Evolutionary conservation across 2,888 invertebrate genomes (phyloP).

Genomic region (Carpatolechia fugitivella): DNA sequence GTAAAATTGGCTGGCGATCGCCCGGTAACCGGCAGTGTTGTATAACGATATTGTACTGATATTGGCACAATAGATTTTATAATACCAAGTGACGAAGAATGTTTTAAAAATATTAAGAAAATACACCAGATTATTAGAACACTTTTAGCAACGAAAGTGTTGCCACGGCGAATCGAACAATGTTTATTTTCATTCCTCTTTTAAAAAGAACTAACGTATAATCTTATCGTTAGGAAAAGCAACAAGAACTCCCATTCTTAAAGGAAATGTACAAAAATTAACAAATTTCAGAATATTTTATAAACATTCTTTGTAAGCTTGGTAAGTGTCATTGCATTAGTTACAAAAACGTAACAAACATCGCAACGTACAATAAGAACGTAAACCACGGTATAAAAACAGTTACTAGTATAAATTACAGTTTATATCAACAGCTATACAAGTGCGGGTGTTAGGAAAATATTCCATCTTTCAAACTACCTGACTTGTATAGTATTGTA

Average conservation of each 20-base stretch:
- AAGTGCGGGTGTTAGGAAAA: no score
- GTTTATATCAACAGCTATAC: neutral
- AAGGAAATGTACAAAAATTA: neutral
- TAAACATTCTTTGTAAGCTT: slow-evolving; percentile 8
- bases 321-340: neutral
- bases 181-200: no score
- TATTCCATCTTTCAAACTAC: no score
- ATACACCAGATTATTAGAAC: neutral
- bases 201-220: no score
- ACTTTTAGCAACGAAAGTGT: no score
- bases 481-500: no score
- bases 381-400: neutral
- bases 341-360: no score
- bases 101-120: neutral
- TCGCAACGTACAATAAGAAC: slow-evolving; percentile 4
- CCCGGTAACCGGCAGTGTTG: slow-evolving; percentile 33
- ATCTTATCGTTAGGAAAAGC: no score
- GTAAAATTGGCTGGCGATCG: slow-evolving; percentile 40
- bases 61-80: slow-evolving; percentile 39
- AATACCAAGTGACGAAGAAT: neutral
- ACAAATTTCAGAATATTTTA: neutral
- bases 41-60: slow-evolving; percentile 30
- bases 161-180: no score
- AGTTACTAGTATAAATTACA: neutral
- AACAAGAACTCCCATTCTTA: neutral